A percentile compares a stretch with the other conserved stretches of the same genome.
Evolutionary conservation across 1,140 invertebrate genomes (phyloP).

Genomic region (Drosophila obscura): DNA sequence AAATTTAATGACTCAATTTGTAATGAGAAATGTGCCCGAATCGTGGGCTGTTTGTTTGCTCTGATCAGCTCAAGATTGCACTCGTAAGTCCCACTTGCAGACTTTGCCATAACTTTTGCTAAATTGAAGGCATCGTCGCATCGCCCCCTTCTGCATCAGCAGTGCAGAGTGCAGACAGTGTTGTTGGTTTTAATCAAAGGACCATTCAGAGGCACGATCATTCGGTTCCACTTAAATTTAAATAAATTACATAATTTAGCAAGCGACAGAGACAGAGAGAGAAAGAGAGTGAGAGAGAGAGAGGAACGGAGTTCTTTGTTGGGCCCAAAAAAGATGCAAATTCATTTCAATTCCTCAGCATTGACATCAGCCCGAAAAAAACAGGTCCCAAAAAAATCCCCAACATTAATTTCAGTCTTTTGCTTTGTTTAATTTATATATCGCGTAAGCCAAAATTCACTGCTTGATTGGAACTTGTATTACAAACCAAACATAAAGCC

Average conservation of each 20-base stretch:
- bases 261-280: not conserved
- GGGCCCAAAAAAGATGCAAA: conserved; percentile 32
- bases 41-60: conserved; percentile 47
- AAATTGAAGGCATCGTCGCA: conserved; percentile 51
- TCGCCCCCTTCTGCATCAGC: conserved; percentile 33
- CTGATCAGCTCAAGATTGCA: conserved; percentile 30
- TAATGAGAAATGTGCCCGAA: conserved; percentile 71
- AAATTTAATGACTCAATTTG: conserved; percentile 82
- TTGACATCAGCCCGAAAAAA: conserved; percentile 46
- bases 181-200: conserved; percentile 65
- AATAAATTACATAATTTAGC: conserved; percentile 73
- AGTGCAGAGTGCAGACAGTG: conserved; percentile 37
- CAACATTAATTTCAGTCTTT: conserved; percentile 13
- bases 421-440: conserved; percentile 13
- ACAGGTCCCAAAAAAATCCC: conserved; percentile 53
- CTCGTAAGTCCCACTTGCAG: conserved; percentile 54
- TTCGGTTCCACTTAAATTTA: conserved; percentile 54
- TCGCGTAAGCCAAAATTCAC: conserved; percentile 24
- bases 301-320: conserved; percentile 23
- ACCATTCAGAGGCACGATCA: conserved; percentile 41
- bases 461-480: conserved; percentile 61
- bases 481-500: conserved; percentile 13
- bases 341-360: conserved; percentile 37
- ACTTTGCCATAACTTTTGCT: conserved; percentile 63
- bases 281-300: not conserved